These are phyloP conservation scores for Pogonocichla stellata DNA, from an alignment of 2,113 vertebrate species.

Conservation along the genomic window DNA sequence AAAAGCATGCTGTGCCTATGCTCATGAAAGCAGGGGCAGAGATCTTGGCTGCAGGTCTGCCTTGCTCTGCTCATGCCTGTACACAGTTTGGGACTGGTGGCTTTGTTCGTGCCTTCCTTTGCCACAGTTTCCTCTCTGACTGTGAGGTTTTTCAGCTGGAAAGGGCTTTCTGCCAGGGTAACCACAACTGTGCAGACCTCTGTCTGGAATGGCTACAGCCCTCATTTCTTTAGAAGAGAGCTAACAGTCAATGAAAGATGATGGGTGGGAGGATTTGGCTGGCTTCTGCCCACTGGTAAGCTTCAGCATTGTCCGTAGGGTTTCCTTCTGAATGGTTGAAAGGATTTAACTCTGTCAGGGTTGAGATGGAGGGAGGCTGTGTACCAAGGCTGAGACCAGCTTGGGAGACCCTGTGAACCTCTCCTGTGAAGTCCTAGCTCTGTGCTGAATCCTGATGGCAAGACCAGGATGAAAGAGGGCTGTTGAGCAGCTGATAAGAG, in stretches of 20 bases:
- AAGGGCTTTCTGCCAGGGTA: neutral
- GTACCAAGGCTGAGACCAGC: neutral
- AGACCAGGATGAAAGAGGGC: neutral
- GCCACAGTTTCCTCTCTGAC: conserved; percentile 1
- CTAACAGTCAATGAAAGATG: neutral
- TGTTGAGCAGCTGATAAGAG: neutral
- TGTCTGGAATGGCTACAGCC: neutral
- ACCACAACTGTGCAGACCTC: neutral
- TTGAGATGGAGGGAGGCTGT: neutral
- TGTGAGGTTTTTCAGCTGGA: neutral
- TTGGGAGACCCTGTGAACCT: neutral
- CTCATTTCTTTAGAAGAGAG: neutral
- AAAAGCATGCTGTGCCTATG: neutral
- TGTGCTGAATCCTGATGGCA: neutral
- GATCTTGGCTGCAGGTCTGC: neutral
- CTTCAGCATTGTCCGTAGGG: accelerated
- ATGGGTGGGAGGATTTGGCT: neutral
- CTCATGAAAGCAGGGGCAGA: neutral
- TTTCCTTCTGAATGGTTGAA: neutral
- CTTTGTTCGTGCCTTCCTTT: neutral
- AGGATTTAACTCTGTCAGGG: neutral
- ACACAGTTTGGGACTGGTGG: accelerated
- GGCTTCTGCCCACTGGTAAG: neutral
- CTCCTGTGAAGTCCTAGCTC: neutral
- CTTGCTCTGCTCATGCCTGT: accelerated